Base-by-base conservation (phyloP, 2,113 vertebrate genomes). In the Cromileptes altivelis region DNA sequence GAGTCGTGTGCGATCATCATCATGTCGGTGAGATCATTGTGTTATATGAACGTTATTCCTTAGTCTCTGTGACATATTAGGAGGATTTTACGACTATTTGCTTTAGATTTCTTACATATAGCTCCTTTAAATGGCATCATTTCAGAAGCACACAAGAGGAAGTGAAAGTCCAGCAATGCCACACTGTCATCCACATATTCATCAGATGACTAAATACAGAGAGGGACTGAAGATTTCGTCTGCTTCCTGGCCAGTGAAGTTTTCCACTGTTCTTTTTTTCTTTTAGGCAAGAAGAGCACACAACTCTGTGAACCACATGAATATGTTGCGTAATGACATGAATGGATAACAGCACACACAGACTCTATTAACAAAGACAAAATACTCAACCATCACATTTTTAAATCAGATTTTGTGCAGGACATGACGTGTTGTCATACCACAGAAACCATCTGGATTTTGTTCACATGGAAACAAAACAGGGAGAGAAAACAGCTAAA, bases 381-480 rank as follows among this genome's bases (percentile, higher is more conserved):
- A 45, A 53, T 1, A 23, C 25, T 14, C 3, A 3, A 18, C 2
- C 18, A 30, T 12, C 19, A 53, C 10, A 63, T 57, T 63, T 45
- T 45, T 6, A 15, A 10, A 19, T 19, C 57, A 58, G 85, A 65
- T 53, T 74, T 30, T 40, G n/a, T 40, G 17, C 42, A 21, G 33
- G 14, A 30, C 27, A 42, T 27, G 8, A 27, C 53, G 18, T 53
- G 45, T 55, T 61, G 3, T 47, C 17, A 30, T 14, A 13, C 15
- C 60, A 67, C 5, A 40, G 47, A 78, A 73, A 74, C 37, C 78
- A 78, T 61, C 52, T 63, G 70, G 62, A 63, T 9, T 56, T 60
- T 74, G 78, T 80, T 77, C 10, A 49, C 55, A 49, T 62, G 33
- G 85, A 72, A 67, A 67, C n/a, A 52, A 61, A 67, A 61, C 23